These are phyloP conservation scores for Caenorhabditis latens DNA, from an alignment of 1,140 invertebrate genomes.

Conservation along the genomic window DNA sequence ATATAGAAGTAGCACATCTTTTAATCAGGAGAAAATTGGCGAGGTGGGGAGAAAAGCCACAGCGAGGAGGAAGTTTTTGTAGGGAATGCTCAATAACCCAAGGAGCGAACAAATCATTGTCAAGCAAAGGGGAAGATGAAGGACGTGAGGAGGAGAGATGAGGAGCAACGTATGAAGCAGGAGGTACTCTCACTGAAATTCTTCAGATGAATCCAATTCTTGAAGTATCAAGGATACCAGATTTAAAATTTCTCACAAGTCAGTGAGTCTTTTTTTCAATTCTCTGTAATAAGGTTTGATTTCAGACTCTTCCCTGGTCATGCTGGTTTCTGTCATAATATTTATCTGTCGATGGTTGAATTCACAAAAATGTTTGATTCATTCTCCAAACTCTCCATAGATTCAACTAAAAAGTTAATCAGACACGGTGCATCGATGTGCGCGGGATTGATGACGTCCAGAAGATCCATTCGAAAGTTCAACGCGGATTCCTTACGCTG, in stretches of 20 bases:
- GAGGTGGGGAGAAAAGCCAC: too few relatives aligned
- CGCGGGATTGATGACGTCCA: background rate
- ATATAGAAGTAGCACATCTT: too few relatives aligned
- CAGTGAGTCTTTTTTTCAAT: background rate
- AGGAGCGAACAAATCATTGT: too few relatives aligned
- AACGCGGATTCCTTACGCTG: background rate
- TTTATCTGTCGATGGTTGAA: background rate
- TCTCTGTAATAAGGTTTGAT: background rate
- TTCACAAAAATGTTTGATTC: background rate
- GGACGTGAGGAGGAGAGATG: too few relatives aligned
- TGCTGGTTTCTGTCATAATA: background rate
- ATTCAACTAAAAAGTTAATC: background rate
- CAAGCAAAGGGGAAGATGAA: too few relatives aligned
- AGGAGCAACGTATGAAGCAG: too few relatives aligned
- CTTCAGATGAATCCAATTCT: background rate
- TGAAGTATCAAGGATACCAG: background rate
- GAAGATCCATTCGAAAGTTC: slow-evolving; percentile 1
- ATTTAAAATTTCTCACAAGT: background rate
- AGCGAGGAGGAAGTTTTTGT: too few relatives aligned
- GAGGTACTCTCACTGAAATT: background rate
- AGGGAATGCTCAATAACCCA: too few relatives aligned
- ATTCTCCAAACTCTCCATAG: background rate
- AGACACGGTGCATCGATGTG: slow-evolving; percentile 1
- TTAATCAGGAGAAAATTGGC: too few relatives aligned
- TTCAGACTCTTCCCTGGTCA: background rate